A percentile compares a stretch with the other conserved stretches of the same genome.
Evolutionary conservation across 2,797 vertebrate species (phyloP).

Genomic region (Dryobates pubescens): DNA sequence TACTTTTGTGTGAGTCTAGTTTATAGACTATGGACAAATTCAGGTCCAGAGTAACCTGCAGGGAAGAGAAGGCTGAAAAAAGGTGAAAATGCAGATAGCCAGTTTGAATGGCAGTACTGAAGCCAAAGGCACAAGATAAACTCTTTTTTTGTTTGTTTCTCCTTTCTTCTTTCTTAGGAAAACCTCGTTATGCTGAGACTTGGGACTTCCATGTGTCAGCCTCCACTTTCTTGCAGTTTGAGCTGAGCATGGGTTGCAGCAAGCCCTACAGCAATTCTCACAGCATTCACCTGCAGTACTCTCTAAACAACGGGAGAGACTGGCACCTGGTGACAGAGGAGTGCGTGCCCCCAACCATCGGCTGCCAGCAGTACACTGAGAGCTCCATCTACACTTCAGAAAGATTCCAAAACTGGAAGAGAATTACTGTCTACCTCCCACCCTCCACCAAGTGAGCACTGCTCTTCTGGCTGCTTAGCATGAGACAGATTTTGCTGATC

Average conservation of each 20-base stretch:
- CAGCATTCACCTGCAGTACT: conserved; percentile 90
- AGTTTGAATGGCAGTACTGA: not conserved
- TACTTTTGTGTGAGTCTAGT: not conserved
- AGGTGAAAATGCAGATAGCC: not conserved
- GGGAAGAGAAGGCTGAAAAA: not conserved
- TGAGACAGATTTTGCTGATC: conserved; percentile 56
- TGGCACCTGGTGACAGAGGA: conserved; percentile 95
- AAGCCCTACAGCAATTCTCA: conserved; percentile 89
- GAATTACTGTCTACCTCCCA: conserved; percentile 93
- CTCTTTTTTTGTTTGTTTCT: not conserved
- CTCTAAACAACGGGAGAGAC: conserved; percentile 91
- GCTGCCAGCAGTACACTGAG: conserved; percentile 93
- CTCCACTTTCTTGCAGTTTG: conserved; percentile 95
- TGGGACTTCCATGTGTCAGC: conserved; percentile 97
- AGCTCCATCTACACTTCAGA: conserved; percentile 93
- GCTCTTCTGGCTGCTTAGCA: conserved; percentile 35
- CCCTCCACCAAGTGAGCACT: conserved; percentile 84
- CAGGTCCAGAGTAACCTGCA: not conserved
- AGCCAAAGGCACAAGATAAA: not conserved
- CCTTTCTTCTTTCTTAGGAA: conserved; percentile 79
- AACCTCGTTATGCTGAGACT: conserved; percentile 93
- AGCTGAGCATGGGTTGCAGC: conserved; percentile 96
- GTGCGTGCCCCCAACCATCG: conserved; percentile 95
- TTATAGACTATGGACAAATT: not conserved
- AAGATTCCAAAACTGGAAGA: conserved; percentile 93